Base-by-base conservation (phyloP, 1,140 invertebrate genomes). In the roundworm (Caenorhabditis elegans) region DNA sequence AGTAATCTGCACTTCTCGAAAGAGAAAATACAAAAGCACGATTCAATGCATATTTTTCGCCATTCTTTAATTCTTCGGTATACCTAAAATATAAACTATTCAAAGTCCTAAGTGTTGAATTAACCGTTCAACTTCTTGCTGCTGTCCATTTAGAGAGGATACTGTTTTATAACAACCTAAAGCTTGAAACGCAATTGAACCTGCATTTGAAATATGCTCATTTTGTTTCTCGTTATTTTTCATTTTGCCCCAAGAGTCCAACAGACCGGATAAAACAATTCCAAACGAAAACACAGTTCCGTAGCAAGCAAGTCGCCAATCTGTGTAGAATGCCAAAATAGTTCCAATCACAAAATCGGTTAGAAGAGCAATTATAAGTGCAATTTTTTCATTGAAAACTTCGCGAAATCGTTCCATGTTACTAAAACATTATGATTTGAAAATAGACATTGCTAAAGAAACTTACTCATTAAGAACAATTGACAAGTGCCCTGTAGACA, bases 391-490 rank as follows among this genome's bases (percentile, higher is more conserved):
- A 0, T 95, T 94, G 43, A 96, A 93, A 5, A 95, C 95, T 88
- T 95, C 94, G 89, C 95, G 93, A 84, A 96, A 91, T 90, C 95
- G 94, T 24, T 94, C 92, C 19, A 96, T 91, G 90, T 96, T 95
- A 89, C 95, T 96, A 88, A 86, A 83, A 83, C 4, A 22, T 22
- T 17, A 55, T 22, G 17, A 22, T 2, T 1, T 31, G n/a, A n/a
- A n/a, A n/a, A n/a, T n/a, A n/a, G 1, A 39, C 43, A 17, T 1
- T 49, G 17, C 2, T 13, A 22, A 24, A n/a, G 4, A 46, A 86
- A 93, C 94, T 93, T 92, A 96, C 95, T 96, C 94, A 24, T 95
- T 93, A 83, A 96, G 93, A 90, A 94, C 93, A 75, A 93, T 94
- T 79, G 95, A 94, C 86, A 97, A 94, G 87, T 95, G 95, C 86